phyloP scores from a whole-genome alignment of 2,888 invertebrate genomes.

The Andrena camellia region DNA sequence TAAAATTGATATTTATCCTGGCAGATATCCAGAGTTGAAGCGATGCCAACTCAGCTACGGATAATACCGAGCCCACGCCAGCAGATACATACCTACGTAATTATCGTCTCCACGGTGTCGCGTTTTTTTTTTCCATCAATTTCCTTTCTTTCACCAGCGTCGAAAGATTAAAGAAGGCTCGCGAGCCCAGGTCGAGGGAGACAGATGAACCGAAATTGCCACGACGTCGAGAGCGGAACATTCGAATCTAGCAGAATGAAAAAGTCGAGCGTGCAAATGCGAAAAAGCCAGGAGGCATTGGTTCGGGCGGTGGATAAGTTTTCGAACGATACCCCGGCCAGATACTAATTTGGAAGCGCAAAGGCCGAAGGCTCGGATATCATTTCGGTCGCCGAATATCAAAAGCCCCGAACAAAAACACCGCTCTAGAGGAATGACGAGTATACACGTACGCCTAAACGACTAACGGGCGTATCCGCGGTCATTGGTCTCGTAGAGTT shows the following conservation, averaged over 20 bases:
- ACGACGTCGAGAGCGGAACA: slow-evolving; percentile 40
- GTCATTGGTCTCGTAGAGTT: too few relatives aligned
- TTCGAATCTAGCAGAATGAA: slow-evolving; percentile 45
- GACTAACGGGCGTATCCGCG: too few relatives aligned
- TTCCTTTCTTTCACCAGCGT: slow-evolving; percentile 14
- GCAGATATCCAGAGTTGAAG: slow-evolving; percentile 74
- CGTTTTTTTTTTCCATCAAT: slow-evolving; percentile 17
- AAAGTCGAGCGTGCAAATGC: slow-evolving; percentile 47
- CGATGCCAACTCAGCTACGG: slow-evolving; percentile 66
- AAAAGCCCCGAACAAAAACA: neutral
- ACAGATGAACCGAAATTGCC: slow-evolving; percentile 45
- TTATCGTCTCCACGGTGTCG: slow-evolving; percentile 51
- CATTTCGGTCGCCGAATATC: neutral
- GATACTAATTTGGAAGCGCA: slow-evolving; percentile 33
- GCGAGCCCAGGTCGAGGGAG: slow-evolving; percentile 6
- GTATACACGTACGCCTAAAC: too few relatives aligned
- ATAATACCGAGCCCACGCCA: slow-evolving; percentile 45
- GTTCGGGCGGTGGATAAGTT: slow-evolving; percentile 38
- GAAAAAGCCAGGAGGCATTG: slow-evolving; percentile 39
- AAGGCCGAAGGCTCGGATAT: slow-evolving; percentile 19
- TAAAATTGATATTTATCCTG: slow-evolving; percentile 80
- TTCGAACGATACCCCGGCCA: slow-evolving; percentile 19
- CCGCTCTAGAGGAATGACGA: neutral
- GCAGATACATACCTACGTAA: slow-evolving; percentile 49
- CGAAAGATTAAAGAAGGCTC: slow-evolving; percentile 42